phyloP scores from a whole-genome alignment of 2,888 invertebrate species.

The Acleris literana region DNA sequence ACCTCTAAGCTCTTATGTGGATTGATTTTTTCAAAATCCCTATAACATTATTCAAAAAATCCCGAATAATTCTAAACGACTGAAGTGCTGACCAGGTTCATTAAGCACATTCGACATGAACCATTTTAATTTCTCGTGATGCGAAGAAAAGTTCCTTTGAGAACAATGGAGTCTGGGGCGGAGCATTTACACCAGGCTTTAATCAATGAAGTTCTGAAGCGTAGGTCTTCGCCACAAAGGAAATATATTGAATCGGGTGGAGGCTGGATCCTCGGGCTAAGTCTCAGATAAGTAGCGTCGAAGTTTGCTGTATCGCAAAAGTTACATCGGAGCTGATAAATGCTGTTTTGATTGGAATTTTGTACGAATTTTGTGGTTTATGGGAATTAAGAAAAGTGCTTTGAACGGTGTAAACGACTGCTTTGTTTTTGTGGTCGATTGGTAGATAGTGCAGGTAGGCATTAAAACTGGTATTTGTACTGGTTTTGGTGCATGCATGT shows the following conservation, averaged over 20 bases:
- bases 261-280: conserved; percentile 53
- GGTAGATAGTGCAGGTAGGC: no score
- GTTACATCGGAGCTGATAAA: no score
- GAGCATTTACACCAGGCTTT: conserved; percentile 70
- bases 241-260: conserved; percentile 70
- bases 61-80: background rate
- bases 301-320: background rate
- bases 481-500: no score
- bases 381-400: no score
- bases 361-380: no score
- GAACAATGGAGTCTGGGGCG: conserved; percentile 61
- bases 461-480: no score
- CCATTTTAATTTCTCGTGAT: conserved; percentile 37
- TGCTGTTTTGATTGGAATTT: no score
- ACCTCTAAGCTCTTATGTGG: no score
- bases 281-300: conserved; percentile 35
- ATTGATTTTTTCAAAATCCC: no score
- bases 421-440: no score
- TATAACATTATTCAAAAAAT: no score
- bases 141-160: conserved; percentile 56
- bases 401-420: no score
- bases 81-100: conserved; percentile 22
- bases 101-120: conserved; percentile 31
- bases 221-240: conserved; percentile 70
- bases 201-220: conserved; percentile 77